A percentile compares a stretch with the other conserved stretches of the same genome.
Evolutionary conservation across 2,797 vertebrate genomes (phyloP).

Genomic region (Poecilia wingei): DNA sequence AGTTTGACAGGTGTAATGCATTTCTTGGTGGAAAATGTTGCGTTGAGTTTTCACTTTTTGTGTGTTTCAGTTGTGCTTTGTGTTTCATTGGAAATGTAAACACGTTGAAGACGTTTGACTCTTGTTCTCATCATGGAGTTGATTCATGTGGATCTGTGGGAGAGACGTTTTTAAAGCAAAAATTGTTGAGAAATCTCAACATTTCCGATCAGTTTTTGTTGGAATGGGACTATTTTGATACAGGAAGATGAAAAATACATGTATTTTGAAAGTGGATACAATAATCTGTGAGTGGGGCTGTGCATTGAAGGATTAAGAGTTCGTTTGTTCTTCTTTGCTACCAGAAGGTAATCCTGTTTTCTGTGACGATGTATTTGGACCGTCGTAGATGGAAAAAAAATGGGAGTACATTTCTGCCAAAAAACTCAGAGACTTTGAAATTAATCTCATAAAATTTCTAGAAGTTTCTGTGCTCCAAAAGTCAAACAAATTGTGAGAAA

Average conservation of each 20-base stretch:
- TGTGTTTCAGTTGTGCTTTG: background rate
- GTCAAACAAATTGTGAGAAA: too few relatives aligned
- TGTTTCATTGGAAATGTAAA: background rate
- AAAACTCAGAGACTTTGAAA: too few relatives aligned
- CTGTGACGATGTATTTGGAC: too few relatives aligned
- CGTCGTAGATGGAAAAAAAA: too few relatives aligned
- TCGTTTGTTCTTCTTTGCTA: background rate
- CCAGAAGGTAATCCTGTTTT: background rate
- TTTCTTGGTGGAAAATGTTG: background rate
- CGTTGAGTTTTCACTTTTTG: background rate
- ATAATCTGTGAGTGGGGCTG: background rate
- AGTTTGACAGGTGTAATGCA: background rate
- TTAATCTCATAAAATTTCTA: too few relatives aligned
- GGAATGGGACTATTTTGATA: background rate
- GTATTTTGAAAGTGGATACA: background rate
- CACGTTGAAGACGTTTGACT: background rate
- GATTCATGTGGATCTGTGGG: background rate
- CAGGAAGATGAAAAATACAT: background rate
- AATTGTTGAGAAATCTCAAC: background rate
- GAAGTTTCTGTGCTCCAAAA: too few relatives aligned
- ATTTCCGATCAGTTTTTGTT: background rate
- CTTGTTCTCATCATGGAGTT: background rate
- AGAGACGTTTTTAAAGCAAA: background rate
- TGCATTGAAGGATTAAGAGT: background rate
- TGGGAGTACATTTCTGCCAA: too few relatives aligned